Evolutionary conservation across 2,888 invertebrate genomes (phyloP), one percentile per base, ranked within the genome.

Genomic region (Heliconius sara): DNA sequence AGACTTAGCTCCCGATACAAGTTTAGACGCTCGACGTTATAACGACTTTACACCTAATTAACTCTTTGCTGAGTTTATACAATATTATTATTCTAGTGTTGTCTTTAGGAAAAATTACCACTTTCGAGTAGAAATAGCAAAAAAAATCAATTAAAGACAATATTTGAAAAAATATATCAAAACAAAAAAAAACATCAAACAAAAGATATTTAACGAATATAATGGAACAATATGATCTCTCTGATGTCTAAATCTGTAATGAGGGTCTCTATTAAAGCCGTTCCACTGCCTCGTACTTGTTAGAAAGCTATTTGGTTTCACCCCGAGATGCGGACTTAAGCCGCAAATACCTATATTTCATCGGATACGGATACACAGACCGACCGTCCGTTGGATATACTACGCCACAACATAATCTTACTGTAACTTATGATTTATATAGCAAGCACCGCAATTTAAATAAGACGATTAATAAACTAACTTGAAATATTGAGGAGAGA

Each of bases 251-350:
- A 78, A 80, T 81, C 80, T 57, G 73, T 81, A 81, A 80, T 78
- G 80, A 81, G 78, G 80, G 77, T 67, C 68, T 75, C 79, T 79
- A 82, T 80, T 81, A 82, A 82, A 80, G 71, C 77, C 70, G 77
- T 79, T 78, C 66, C 52, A 78, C 78, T 80, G 71, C 30, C 60
- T 67, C 57, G 57, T 67, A 82, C 77, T 81, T 79, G 70, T 82
- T 77, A 80, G 73, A 70, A 76, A 78, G 73, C 67, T 78, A 80
- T 80, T 78, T 70, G 80, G 80, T 81, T 81, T 60, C 78, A 80
- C 76, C 68, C 77, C 75, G 77, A 80, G 78, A 80, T 78, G 76
- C 65, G 65, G 60, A 34, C 60, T 25, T 43, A 73, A 79, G 79
- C 76, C 81, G 47, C 79, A 76, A 81, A 79, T 79, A 65, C 57